Percentiles rank a stretch among this genome's conserved stretches.
Conservation (phyloP, 64 coral and sea anemone genomes). For the Trachythela sp. region DNA sequence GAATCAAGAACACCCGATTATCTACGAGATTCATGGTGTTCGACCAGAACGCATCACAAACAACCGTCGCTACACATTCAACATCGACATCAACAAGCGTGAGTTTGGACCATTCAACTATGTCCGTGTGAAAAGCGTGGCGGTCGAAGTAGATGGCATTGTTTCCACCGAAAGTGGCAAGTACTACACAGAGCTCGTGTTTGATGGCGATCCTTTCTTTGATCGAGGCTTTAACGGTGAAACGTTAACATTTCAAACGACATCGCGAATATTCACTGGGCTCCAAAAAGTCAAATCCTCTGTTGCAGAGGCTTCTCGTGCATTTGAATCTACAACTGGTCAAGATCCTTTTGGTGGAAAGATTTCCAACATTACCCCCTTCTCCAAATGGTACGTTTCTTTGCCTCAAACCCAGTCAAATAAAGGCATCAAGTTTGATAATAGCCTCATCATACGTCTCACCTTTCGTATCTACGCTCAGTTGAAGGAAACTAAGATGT, state of each 20-base stretch:
- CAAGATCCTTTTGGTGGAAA: slow-evolving; percentile 25
- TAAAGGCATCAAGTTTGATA: background rate
- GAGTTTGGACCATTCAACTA: slow-evolving; percentile 28
- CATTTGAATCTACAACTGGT: background rate
- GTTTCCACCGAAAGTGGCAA: slow-evolving; percentile 7
- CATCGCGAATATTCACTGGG: slow-evolving; percentile 23
- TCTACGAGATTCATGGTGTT: slow-evolving; percentile 30
- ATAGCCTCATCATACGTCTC: background rate
- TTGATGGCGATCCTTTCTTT: slow-evolving; percentile 27
- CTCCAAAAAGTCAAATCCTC: slow-evolving; percentile 1
- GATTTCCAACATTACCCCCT: slow-evolving; percentile 12
- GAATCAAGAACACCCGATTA: background rate
- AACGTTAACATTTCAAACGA: slow-evolving; percentile 3
- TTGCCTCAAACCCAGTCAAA: background rate
- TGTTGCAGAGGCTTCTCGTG: background rate
- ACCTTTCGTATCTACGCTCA: slow-evolving; percentile 26
- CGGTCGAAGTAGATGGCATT: slow-evolving; percentile 7
- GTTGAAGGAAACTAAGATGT: background rate
- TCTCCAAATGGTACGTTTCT: slow-evolving; percentile 10
- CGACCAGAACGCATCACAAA: slow-evolving; percentile 5
- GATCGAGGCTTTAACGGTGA: slow-evolving; percentile 23
- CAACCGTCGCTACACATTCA: background rate
- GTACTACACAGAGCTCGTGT: slow-evolving; percentile 39
- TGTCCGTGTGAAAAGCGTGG: slow-evolving; percentile 12
- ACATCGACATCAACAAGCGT: background rate